These are phyloP conservation scores for Seriola rivoliana DNA, from an alignment of 2,113 vertebrate species.

Conservation along the genomic window DNA sequence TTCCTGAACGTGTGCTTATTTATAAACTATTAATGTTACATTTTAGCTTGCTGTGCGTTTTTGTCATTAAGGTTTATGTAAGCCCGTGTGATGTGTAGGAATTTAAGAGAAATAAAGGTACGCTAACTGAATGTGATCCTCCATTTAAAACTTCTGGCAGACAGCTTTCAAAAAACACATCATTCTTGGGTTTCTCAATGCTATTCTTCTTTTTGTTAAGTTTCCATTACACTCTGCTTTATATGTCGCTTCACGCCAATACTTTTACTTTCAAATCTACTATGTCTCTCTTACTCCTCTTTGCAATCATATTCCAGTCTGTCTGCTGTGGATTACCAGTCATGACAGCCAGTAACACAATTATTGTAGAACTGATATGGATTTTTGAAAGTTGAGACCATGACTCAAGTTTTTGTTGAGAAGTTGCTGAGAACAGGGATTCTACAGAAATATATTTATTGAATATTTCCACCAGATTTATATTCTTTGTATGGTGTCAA, in stretches of 20 bases:
- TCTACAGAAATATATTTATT: background rate
- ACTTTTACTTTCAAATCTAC: background rate
- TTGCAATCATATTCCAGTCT: background rate
- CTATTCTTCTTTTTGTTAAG: background rate
- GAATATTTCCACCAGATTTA: background rate
- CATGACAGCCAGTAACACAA: background rate
- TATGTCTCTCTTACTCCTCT: background rate
- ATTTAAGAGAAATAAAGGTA: background rate
- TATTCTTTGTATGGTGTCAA: conserved; percentile 1
- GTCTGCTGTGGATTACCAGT: conserved; percentile 13
- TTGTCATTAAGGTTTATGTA: background rate
- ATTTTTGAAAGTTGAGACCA: background rate
- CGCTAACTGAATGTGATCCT: background rate
- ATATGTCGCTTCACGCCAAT: background rate
- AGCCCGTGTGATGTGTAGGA: too few relatives aligned
- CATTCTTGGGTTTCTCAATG: background rate
- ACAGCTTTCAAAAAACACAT: background rate
- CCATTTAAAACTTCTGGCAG: background rate
- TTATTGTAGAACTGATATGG: background rate
- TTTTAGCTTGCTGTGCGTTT: background rate
- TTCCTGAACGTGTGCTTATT: too few relatives aligned
- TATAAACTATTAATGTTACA: too few relatives aligned
- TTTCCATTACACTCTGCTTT: background rate
- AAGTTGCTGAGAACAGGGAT: background rate
- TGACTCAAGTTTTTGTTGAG: background rate